Conservation (phyloP, 2,113 vertebrate genomes). For the Vidua chalybeata region DNA sequence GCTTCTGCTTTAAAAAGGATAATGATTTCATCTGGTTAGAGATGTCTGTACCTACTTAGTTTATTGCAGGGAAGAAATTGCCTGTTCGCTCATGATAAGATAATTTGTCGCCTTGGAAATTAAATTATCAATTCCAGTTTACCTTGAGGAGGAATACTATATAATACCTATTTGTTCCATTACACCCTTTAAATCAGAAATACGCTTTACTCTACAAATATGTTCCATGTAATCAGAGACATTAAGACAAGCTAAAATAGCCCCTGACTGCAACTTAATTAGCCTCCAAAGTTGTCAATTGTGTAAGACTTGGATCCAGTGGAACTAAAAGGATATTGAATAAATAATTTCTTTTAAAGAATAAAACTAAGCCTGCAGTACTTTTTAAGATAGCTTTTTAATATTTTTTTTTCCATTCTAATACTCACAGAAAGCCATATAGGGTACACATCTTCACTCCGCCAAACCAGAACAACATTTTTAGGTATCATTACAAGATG, state of each 20-base stretch:
- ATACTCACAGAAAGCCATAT: neutral
- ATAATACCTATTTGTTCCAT: constrained; percentile 69
- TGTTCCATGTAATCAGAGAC: constrained; percentile 53
- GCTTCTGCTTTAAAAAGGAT: constrained; percentile 65
- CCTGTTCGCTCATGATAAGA: constrained; percentile 70
- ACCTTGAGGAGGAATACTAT: constrained; percentile 61
- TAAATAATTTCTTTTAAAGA: constrained; percentile 33
- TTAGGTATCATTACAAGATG: neutral
- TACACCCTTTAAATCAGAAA: constrained; percentile 63
- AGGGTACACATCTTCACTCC: neutral
- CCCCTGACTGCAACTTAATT: constrained; percentile 17
- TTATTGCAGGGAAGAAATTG: constrained; percentile 74
- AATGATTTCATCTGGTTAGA: constrained; percentile 78
- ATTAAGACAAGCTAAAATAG: constrained; percentile 54
- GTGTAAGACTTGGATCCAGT: constrained; percentile 4
- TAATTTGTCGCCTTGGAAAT: constrained; percentile 78
- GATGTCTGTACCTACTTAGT: constrained; percentile 68
- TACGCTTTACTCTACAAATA: constrained; percentile 40
- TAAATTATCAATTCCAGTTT: constrained; percentile 73
- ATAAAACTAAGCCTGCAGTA: neutral
- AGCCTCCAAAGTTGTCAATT: constrained; percentile 37
- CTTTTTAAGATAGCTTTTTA: neutral
- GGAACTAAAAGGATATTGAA: constrained; percentile 30
- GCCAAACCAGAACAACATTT: neutral
- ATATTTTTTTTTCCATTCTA: neutral